Evolutionary conservation across 2,113 vertebrate species (phyloP), one percentile per base, ranked within the genome.

Genomic region (Epinephelus fuscoguttatus): DNA sequence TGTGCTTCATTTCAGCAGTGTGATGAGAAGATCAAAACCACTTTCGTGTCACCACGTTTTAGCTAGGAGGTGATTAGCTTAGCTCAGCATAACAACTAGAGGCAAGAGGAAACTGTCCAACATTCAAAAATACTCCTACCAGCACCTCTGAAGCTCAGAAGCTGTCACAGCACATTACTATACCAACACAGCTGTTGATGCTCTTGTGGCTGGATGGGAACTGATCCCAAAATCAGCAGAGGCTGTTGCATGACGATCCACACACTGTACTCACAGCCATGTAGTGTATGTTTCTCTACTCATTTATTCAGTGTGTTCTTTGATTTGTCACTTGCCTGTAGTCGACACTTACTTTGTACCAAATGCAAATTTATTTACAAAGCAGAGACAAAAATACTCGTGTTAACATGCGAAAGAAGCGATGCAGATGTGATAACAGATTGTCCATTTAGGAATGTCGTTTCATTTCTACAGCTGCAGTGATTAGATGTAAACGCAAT

Each of bases 331-430:
- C 21, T 15, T 10, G 18, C 2, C 7, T 14, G 42, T 23, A 23
- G 47, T 30, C 9, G 27, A 23, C 45, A 15, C 60, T 4, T 52
- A 53, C 4, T 68, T 47, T 68, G 55, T 40, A 30, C 1, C 56
- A 69, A 80, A 75, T n/a, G 68, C 25, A 49, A 2, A 57, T 81
- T 15, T 74, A 82, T 64, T 78, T 45, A 70, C 75, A 73, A 78
- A 33, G 53, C 59, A 63, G 27, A 33, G 13, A 50, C 19, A 52
- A 30, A 12, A 47, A 13, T 8, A 3, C 18, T 60, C n/a, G 17
- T 11, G 45, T 42, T 19, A 45, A n/a, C 57, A 64, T 59, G 72
- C 27, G 57, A 45, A 61, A 66, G 4, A 53, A 82, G 33, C 30
- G 13, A 4, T 18, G 9, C 9, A 30, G 4, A 11, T 30, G 56